phyloP scores from a whole-genome alignment of 2,113 vertebrate species.

The Globicephala melas region DNA sequence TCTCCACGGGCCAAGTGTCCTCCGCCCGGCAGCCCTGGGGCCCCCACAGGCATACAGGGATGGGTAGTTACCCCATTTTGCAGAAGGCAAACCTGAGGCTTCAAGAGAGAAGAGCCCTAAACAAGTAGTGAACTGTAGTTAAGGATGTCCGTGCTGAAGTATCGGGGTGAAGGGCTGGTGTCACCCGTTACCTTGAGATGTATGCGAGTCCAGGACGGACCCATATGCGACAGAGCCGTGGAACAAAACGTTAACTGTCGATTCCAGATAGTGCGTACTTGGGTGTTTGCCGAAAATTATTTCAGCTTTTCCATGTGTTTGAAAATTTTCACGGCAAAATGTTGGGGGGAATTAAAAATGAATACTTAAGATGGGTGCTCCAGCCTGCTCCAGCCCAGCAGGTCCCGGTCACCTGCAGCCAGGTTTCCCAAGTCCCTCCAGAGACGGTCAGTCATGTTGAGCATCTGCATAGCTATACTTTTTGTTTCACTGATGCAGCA shows the following conservation, averaged over 20 bases:
- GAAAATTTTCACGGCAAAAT: neutral
- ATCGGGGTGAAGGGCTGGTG: too few relatives aligned
- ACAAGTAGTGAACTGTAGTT: neutral
- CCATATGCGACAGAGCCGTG: fast-evolving
- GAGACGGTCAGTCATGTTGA: fast-evolving
- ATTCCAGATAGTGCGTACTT: fast-evolving
- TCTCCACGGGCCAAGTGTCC: neutral
- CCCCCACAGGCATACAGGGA: neutral
- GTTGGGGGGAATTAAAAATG: neutral
- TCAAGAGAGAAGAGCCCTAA: neutral
- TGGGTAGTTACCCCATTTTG: neutral
- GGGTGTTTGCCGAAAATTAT: neutral
- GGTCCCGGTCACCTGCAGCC: neutral
- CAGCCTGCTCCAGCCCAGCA: neutral
- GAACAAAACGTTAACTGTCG: fast-evolving
- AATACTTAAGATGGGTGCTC: neutral
- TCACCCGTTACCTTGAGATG: too few relatives aligned
- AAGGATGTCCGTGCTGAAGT: fast-evolving
- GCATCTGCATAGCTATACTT: fast-evolving
- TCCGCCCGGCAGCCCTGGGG: neutral
- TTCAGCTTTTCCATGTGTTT: fast-evolving
- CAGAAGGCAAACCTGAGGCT: neutral
- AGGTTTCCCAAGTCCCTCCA: neutral
- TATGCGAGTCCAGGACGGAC: fast-evolving
- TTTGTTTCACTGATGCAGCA: fast-evolving